Conservation (phyloP, 1,140 invertebrate genomes). For the Wasmannia auropunctata region DNA sequence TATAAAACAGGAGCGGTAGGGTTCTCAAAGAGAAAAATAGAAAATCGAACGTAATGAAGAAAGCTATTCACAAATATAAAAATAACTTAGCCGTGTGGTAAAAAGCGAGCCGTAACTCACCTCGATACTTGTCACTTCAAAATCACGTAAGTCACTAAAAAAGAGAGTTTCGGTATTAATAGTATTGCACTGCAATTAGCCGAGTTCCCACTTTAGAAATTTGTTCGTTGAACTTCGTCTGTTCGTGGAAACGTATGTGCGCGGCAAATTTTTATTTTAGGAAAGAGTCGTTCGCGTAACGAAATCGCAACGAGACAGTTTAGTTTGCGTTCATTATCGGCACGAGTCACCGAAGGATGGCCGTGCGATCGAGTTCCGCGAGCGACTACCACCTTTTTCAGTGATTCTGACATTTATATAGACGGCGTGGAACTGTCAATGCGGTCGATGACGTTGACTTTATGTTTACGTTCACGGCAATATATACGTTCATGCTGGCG, state of each 20-base stretch:
- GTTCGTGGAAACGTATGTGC: not conserved
- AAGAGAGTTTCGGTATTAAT: not conserved
- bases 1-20: not conserved
- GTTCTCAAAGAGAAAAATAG: not conserved
- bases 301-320: not conserved
- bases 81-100: not conserved
- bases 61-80: not conserved
- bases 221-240: not conserved
- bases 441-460: slow-evolving; percentile 34
- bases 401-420: slow-evolving; percentile 43
- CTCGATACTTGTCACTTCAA: not conserved
- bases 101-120: not conserved
- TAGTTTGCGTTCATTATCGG: not conserved
- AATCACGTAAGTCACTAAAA: not conserved
- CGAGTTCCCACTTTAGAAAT: not conserved
- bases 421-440: slow-evolving; percentile 40
- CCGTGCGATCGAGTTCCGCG: slow-evolving; percentile 46
- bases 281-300: not conserved
- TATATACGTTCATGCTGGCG: slow-evolving; percentile 1
- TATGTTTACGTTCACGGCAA: slow-evolving; percentile 5
- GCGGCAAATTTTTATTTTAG: not conserved
- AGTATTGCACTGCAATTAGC: not conserved
- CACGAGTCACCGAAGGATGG: not conserved
- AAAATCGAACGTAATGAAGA: not conserved
- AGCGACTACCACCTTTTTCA: slow-evolving; percentile 65